Evolutionary conservation across 2,797 vertebrate species (phyloP).

Genomic region (Hemibagrus guttatus): DNA sequence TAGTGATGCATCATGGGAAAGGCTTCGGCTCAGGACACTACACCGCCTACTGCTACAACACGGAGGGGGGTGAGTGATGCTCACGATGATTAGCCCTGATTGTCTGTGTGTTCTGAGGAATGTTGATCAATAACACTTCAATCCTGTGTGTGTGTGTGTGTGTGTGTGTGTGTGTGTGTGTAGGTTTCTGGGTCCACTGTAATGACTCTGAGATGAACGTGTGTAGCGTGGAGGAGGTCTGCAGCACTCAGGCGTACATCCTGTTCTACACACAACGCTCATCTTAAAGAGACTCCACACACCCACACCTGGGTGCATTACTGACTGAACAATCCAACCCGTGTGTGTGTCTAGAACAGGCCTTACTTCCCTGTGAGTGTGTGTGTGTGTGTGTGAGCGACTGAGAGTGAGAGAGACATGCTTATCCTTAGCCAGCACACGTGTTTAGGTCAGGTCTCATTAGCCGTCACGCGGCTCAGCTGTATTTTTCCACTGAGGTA

Average conservation of each 20-base stretch:
- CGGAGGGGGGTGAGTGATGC: constrained; percentile 91
- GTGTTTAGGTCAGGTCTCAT: constrained; percentile 25
- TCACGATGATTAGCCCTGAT: background rate
- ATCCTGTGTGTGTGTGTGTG: background rate
- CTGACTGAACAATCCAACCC: background rate
- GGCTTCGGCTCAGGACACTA: constrained; percentile 99
- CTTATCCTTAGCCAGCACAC: constrained; percentile 10
- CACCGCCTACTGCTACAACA: constrained; percentile 99
- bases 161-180: constrained; percentile 29
- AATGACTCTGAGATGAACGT: constrained; percentile 99
- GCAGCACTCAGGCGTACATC: constrained; percentile 99
- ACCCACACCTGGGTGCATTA: constrained; percentile 20
- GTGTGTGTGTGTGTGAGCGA: background rate
- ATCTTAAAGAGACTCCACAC: constrained; percentile 64
- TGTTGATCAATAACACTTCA: background rate
- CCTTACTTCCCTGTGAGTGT: background rate
- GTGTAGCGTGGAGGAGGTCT: constrained; percentile 98
- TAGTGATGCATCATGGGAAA: constrained; percentile 99
- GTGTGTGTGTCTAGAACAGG: constrained; percentile 12
- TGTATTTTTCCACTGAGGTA: constrained; percentile 39
- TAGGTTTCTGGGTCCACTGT: constrained; percentile 99
- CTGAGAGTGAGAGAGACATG: background rate
- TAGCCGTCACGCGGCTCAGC: background rate
- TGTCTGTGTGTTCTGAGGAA: background rate
- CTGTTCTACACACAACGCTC: constrained; percentile 99